Base-by-base conservation (phyloP, 2,888 invertebrate species). In the Pachliopta kotzebuea region DNA sequence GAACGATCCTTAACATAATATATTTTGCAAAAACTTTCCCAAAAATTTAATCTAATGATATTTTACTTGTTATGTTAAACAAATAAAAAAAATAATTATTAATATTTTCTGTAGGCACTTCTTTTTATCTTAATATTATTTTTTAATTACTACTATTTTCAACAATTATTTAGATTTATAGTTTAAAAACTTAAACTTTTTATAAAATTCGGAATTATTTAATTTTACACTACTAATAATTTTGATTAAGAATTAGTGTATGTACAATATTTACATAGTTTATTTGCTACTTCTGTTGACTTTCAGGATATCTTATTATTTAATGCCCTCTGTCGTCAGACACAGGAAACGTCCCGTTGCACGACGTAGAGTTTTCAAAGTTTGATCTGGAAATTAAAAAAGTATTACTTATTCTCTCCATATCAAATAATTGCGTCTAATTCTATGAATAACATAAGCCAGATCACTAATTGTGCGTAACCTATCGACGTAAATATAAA, bases 271-370 rank as follows among this genome's bases (percentile, higher is more conserved):
- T 65, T 65, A 65, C 65, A 65, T 20, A 8, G 20, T 29, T n/a
- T 49, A 31, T 52, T 31, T 21, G 14, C 18, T 45, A 45, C 20
- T 57, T 62, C 24, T 0, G 14, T 20, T 50, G 14, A 52, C 50
- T 56, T 62, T 56, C 18, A n/a, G 21, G 23, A 26, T 26, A 29
- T 31, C 8, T 9, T n/a, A n/a, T 63, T 29, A 50, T 26, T 24
- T 45, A 88, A 71, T 83, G 86, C 76, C 88, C 88, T 85, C 88
- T 89, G 52, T 88, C 87, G 76, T 88, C 84, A 29, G 83, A 80
- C 26, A 83, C 73, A 9, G 88, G 85, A 68, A 90, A 90, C 60
- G 89, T 88, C 56, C 89, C 90, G 68, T 87, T 89, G 76, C 84
- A 83, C 23, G 85, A 79, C 2, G 86, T 77, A 50, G 75, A 74